phyloP scores from a whole-genome alignment of 1,140 invertebrate species.

The Drosophila simulans region DNA sequence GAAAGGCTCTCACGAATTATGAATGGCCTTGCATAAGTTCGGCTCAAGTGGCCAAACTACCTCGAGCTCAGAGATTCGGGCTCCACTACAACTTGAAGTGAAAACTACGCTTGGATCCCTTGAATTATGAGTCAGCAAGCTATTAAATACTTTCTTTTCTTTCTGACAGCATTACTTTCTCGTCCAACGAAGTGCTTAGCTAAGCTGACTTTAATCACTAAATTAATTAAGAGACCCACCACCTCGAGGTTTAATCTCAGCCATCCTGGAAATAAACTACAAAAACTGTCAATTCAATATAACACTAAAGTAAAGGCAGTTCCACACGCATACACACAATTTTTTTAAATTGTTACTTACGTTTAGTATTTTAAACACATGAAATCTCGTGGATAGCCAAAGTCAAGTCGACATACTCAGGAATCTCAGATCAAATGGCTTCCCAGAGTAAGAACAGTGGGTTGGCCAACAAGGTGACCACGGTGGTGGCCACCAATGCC shows the following conservation, averaged over 20 bases:
- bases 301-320: neutral
- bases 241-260: neutral
- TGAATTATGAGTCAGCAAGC: slow-evolving; percentile 19
- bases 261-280: neutral
- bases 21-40: slow-evolving; percentile 46
- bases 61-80: slow-evolving; percentile 24
- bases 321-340: neutral
- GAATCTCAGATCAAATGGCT: slow-evolving; percentile 30
- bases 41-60: slow-evolving; percentile 35
- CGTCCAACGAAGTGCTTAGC: too few relatives aligned
- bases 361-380: neutral
- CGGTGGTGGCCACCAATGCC: slow-evolving; percentile 97
- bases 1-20: slow-evolving; percentile 52
- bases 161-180: neutral
- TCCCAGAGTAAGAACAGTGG: slow-evolving; percentile 13
- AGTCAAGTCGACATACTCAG: slow-evolving; percentile 2
- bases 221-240: too few relatives aligned
- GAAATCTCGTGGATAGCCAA: neutral
- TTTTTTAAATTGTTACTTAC: slow-evolving; percentile 1
- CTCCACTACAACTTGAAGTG: slow-evolving; percentile 11
- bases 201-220: too few relatives aligned
- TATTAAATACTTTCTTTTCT: slow-evolving; percentile 2
- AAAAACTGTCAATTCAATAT: neutral
- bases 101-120: slow-evolving; percentile 11
- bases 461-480: slow-evolving; percentile 91